Percentiles rank a stretch among this genome's conserved stretches.
Evolutionary conservation across 2,113 vertebrate genomes (phyloP).

Genomic region (Symphodus melops): DNA sequence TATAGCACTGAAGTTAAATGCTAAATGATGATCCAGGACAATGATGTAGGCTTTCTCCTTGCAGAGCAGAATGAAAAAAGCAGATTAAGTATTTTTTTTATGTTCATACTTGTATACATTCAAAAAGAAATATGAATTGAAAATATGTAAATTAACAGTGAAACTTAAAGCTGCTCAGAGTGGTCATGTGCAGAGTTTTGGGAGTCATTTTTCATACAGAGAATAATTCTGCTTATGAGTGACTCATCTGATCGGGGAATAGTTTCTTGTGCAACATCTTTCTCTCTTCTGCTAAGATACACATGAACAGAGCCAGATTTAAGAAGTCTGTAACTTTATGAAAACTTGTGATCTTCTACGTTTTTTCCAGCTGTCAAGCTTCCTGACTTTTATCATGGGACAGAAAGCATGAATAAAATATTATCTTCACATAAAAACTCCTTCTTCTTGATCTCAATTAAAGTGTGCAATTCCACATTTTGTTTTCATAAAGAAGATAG

Average conservation of each 20-base stretch:
- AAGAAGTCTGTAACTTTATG: constrained; percentile 20
- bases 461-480: constrained; percentile 18
- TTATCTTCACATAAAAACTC: constrained; percentile 34
- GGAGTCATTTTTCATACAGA: neutral
- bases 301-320: constrained; percentile 26
- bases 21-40: too few species aligned
- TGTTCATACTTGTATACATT: neutral
- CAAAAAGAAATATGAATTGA: neutral
- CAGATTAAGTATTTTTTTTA: neutral
- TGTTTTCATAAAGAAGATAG: neutral
- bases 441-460: constrained; percentile 19
- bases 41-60: neutral
- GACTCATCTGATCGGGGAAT: constrained; percentile 65
- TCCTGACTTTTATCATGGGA: constrained; percentile 43
- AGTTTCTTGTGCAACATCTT: constrained; percentile 26
- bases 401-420: constrained; percentile 37
- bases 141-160: neutral
- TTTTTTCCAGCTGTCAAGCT: constrained; percentile 48
- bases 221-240: constrained; percentile 20
- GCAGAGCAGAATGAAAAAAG: neutral
- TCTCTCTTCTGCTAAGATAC: constrained; percentile 20
- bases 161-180: neutral
- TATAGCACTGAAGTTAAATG: too few species aligned
- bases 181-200: neutral
- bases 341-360: constrained; percentile 24